Conservation (phyloP, 2,888 invertebrate species). For the Colletes collaris region DNA sequence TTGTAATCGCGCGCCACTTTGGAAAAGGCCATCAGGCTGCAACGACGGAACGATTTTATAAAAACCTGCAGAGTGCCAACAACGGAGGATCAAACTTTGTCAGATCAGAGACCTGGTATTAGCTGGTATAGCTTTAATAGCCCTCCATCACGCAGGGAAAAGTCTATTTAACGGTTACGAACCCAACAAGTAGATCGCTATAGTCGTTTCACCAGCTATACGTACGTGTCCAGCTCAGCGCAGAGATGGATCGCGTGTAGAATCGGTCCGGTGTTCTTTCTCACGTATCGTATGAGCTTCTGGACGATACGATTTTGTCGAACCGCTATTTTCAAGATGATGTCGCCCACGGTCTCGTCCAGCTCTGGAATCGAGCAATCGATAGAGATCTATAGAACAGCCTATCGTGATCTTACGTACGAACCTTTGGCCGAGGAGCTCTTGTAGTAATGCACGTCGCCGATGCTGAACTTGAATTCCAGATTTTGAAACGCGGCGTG, state of each 20-base stretch:
- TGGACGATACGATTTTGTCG: slow-evolving; percentile 92
- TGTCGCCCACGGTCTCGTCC: slow-evolving; percentile 91
- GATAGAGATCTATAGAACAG: neutral
- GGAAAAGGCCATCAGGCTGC: slow-evolving; percentile 88
- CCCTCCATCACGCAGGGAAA: too few relatives aligned
- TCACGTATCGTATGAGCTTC: slow-evolving; percentile 86
- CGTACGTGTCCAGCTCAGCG: slow-evolving; percentile 89
- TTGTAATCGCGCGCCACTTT: slow-evolving; percentile 87
- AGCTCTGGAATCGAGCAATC: slow-evolving; percentile 85
- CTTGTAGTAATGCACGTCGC: slow-evolving; percentile 89
- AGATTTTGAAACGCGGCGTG: slow-evolving; percentile 87
- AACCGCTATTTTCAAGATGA: slow-evolving; percentile 90
- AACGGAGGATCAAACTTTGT: too few relatives aligned
- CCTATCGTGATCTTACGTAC: neutral
- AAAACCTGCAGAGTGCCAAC: too few relatives aligned
- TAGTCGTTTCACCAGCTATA: slow-evolving; percentile 5
- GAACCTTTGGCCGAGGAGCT: slow-evolving; percentile 87
- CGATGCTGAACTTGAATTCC: slow-evolving; percentile 89
- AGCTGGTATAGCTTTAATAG: too few relatives aligned
- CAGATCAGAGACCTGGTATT: too few relatives aligned
- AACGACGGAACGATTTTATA: slow-evolving; percentile 32
- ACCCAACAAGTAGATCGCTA: too few relatives aligned
- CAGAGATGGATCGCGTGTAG: slow-evolving; percentile 85
- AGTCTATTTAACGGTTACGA: too few relatives aligned
- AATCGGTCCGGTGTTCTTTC: slow-evolving; percentile 85